Percentiles rank a stretch among this genome's conserved stretches.
phyloP scores from a whole-genome alignment of 2,888 invertebrate genomes.

The Branchipolynoe longqiensis region DNA sequence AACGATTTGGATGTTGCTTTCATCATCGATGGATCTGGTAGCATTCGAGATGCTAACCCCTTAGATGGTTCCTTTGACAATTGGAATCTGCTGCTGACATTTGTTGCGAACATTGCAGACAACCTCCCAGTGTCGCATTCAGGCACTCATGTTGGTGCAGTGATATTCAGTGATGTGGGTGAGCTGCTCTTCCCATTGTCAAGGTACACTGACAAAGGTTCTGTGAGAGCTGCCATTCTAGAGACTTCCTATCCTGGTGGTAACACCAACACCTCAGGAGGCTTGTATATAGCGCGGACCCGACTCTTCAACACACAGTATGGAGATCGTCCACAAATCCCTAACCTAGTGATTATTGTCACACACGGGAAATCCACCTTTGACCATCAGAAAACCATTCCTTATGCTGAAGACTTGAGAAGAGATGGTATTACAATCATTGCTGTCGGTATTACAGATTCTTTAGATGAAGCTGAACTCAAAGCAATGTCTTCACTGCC shows the following conservation, averaged over 20 bases:
- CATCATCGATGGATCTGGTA: slow-evolving; percentile 51
- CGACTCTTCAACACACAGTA: slow-evolving; percentile 13
- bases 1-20: slow-evolving; percentile 32
- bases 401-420: slow-evolving; percentile 38
- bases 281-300: neutral
- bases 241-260: slow-evolving; percentile 10
- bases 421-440: slow-evolving; percentile 50
- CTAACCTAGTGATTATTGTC: slow-evolving; percentile 31
- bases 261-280: slow-evolving; percentile 44
- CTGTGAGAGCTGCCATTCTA: neutral
- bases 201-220: neutral
- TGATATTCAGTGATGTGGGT: slow-evolving; percentile 5
- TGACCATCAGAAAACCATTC: slow-evolving; percentile 52
- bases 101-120: slow-evolving; percentile 15
- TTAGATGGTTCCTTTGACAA: slow-evolving; percentile 30
- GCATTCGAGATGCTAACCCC: slow-evolving; percentile 40
- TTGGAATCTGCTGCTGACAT: slow-evolving; percentile 27
- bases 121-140: neutral
- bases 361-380: slow-evolving; percentile 60
- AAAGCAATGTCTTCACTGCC: slow-evolving; percentile 58
- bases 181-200: slow-evolving; percentile 18
- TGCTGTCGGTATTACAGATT: slow-evolving; percentile 52
- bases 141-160: slow-evolving; percentile 24
- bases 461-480: slow-evolving; percentile 51
- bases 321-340: slow-evolving; percentile 52